Conservation (phyloP, 2,797 vertebrate species). For the Poeciliopsis gracilis region DNA sequence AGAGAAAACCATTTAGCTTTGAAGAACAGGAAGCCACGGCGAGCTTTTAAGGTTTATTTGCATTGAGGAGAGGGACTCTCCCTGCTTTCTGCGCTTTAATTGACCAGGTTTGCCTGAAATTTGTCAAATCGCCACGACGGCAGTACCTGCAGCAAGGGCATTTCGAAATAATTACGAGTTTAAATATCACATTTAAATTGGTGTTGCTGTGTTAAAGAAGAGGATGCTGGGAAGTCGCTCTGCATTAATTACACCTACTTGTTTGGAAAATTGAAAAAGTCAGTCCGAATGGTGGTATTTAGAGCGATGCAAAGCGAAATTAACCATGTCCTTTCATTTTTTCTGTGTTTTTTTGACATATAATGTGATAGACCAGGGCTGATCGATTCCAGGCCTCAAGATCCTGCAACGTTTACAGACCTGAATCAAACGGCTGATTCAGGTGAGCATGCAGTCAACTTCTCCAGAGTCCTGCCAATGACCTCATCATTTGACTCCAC, state of each 20-base stretch:
- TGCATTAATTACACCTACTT: slow-evolving; percentile 33
- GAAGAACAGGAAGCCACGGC: slow-evolving; percentile 63
- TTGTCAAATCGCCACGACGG: slow-evolving; percentile 37
- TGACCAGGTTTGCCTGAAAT: slow-evolving; percentile 59
- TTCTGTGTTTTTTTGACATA: too few relatives aligned
- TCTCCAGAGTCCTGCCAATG: too few relatives aligned
- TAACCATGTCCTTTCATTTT: neutral
- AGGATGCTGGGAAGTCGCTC: neutral
- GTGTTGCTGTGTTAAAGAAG: slow-evolving; percentile 18
- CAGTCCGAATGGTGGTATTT: slow-evolving; percentile 15
- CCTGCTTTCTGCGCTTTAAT: slow-evolving; percentile 54
- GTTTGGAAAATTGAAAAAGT: slow-evolving; percentile 1
- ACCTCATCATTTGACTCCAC: too few relatives aligned
- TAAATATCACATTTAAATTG: slow-evolving; percentile 30
- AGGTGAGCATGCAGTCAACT: too few relatives aligned
- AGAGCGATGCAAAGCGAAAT: neutral
- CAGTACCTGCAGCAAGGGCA: slow-evolving; percentile 33
- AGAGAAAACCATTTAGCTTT: slow-evolving; percentile 71
- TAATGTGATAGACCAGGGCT: neutral
- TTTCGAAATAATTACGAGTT: slow-evolving; percentile 44
- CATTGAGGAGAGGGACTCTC: slow-evolving; percentile 64
- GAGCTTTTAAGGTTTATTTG: slow-evolving; percentile 74
- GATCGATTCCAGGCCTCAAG: too few relatives aligned
- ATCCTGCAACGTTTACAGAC: too few relatives aligned
- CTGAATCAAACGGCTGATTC: too few relatives aligned